phyloP scores from a whole-genome alignment of 2,113 vertebrate genomes.

The Corythoichthys intestinalis region DNA sequence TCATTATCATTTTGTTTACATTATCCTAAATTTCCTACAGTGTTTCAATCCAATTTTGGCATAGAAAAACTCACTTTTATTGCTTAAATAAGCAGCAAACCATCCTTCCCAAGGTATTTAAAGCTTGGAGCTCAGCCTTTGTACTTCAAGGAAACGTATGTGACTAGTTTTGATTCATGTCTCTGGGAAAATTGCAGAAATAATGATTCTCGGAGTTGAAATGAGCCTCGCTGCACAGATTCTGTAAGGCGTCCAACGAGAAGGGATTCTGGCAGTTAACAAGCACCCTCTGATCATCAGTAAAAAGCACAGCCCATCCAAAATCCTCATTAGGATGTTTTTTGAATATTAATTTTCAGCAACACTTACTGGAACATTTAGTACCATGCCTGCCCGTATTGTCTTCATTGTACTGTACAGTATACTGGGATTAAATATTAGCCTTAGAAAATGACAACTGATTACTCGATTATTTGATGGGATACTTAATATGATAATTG shows the following conservation, averaged over 20 bases:
- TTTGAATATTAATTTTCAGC: background rate
- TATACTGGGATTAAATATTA: background rate
- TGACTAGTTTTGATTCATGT: background rate
- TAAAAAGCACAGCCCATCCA: background rate
- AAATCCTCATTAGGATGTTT: slow-evolving; percentile 1
- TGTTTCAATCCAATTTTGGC: background rate
- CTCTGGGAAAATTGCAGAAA: background rate
- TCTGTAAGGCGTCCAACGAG: slow-evolving; percentile 2
- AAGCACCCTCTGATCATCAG: background rate
- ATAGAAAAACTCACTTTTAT: background rate
- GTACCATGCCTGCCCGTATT: background rate
- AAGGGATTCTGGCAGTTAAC: slow-evolving; percentile 4
- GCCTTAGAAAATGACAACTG: background rate
- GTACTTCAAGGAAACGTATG: background rate
- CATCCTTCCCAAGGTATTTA: background rate
- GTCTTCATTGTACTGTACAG: background rate
- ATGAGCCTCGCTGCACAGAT: background rate
- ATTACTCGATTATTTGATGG: background rate
- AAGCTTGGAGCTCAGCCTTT: background rate
- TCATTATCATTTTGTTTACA: background rate
- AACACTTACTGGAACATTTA: background rate
- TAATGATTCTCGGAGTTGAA: slow-evolving; percentile 1
- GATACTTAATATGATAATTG: too few relatives aligned
- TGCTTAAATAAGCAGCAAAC: background rate
- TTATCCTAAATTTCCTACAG: background rate